Evolutionary conservation across 2,113 vertebrate genomes (phyloP).

Genomic region (Ardeotis arabs): DNA sequence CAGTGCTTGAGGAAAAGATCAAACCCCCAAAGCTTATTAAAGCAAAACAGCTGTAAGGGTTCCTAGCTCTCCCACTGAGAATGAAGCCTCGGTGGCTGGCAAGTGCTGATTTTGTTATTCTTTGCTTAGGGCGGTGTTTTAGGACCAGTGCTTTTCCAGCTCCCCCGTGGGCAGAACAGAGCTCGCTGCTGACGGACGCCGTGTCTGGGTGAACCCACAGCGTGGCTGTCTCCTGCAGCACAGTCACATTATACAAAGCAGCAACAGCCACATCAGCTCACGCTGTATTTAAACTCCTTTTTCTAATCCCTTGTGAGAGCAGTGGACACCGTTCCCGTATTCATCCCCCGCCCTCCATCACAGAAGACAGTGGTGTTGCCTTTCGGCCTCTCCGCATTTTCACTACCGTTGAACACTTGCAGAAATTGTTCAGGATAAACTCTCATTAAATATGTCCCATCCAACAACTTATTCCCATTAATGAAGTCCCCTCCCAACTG

Average conservation of each 20-base stretch:
- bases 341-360: background rate
- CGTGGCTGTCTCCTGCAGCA: background rate
- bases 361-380: background rate
- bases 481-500: background rate
- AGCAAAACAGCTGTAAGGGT: background rate
- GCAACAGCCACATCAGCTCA: background rate
- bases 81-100: background rate
- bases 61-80: background rate
- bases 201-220: background rate
- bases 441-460: background rate
- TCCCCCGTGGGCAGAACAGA: background rate
- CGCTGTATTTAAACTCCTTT: background rate
- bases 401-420: background rate
- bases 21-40: slow-evolving; percentile 23
- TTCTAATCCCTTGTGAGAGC: background rate
- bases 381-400: accelerated
- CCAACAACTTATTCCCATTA: background rate
- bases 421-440: background rate
- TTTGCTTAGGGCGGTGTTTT: background rate
- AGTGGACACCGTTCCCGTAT: accelerated
- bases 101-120: background rate
- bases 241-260: background rate
- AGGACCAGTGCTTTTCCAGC: background rate
- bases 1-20: background rate
- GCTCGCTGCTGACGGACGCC: background rate